Conservation (phyloP, 2,888 invertebrate species). For the Caenorhabditis doughertyi region DNA sequence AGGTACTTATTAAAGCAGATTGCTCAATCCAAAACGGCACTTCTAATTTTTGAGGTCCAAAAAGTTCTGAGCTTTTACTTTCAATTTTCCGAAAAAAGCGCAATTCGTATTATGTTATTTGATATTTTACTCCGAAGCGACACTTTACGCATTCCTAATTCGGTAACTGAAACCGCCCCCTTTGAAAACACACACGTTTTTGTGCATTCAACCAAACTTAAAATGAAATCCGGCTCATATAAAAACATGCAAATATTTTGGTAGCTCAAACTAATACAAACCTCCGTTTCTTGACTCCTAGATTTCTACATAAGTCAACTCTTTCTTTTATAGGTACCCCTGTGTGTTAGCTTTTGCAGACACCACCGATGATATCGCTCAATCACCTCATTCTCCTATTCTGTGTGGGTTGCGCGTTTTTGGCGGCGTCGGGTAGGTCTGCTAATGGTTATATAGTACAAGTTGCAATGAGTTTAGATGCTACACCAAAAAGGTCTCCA, state of each 20-base stretch:
- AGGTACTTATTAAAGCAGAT: constrained; percentile 28
- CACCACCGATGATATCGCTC: constrained; percentile 59
- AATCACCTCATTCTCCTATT: constrained; percentile 51
- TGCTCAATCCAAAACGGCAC: neutral
- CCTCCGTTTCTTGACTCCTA: neutral
- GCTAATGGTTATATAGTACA: neutral
- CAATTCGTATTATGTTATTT: too few relatives aligned
- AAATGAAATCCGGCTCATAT: constrained; percentile 26
- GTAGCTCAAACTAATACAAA: neutral
- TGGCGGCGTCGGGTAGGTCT: constrained; percentile 51
- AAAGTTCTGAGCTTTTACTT: neutral
- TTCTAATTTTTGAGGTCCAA: constrained; percentile 36
- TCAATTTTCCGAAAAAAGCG: too few relatives aligned
- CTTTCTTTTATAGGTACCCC: constrained; percentile 40
- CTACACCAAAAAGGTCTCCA: constrained; percentile 70
- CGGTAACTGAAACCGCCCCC: constrained; percentile 4
- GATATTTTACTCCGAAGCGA: neutral
- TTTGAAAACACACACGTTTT: constrained; percentile 5
- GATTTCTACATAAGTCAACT: constrained; percentile 4
- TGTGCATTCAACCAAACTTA: constrained; percentile 55
- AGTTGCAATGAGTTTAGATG: constrained; percentile 14
- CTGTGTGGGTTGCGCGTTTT: constrained; percentile 50
- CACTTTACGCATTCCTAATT: constrained; percentile 17
- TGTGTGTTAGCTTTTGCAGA: constrained; percentile 47
- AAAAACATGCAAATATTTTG: constrained; percentile 52